Evolutionary conservation across 2,113 vertebrate species (phyloP), one percentile per base, ranked within the genome.

Genomic region (Lycaon pictus): DNA sequence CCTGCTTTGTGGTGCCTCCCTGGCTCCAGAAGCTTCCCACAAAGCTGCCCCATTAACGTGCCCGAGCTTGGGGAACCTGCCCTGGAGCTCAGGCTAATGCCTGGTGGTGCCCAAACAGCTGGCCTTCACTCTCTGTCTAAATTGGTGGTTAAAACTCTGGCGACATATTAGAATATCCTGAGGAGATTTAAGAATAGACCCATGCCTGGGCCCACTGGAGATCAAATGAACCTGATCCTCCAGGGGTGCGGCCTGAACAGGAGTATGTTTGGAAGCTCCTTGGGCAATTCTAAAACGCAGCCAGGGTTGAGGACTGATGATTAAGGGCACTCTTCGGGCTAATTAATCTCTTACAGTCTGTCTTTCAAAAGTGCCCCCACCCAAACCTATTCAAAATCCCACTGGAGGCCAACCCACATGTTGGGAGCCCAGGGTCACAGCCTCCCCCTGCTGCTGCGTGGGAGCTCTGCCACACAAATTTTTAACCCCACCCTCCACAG

Each of bases 381-480:
- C 56, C 56, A 2, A 74, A 15, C 56, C 53, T 85, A 2, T 35
- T 60, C 48, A 74, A 74, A 91, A 58, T 53, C 53, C 9, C 74
- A 0, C 58, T 32, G 58, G n/a, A 94, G 8, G 9, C 5, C 29
- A 63, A 35, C 1, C 10, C 43, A 8, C 29, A 8, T 55, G 48
- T 53, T 15, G 7, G 29, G 37, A 77, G 35, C 23, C 71, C 55
- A 10, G n/a, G 20, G 10, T 67, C 27, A 27, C 35, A 72, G 37
- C 0, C 1, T 8, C 17, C 1, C 19, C 2, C 19, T 4, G 2
- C 27, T 32, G 5, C 63, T 20, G 0, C 2, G 25, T 22, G 62
- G 29, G 13, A 15, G 9, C 25, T 8, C 0, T 51, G 13, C 9
- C 27, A 23, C 22, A 35, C 7, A 12, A 22, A 35, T 86, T 81